Evolutionary conservation across 1,140 invertebrate species (phyloP).

Genomic region (Muscidifurax raptorellus): DNA sequence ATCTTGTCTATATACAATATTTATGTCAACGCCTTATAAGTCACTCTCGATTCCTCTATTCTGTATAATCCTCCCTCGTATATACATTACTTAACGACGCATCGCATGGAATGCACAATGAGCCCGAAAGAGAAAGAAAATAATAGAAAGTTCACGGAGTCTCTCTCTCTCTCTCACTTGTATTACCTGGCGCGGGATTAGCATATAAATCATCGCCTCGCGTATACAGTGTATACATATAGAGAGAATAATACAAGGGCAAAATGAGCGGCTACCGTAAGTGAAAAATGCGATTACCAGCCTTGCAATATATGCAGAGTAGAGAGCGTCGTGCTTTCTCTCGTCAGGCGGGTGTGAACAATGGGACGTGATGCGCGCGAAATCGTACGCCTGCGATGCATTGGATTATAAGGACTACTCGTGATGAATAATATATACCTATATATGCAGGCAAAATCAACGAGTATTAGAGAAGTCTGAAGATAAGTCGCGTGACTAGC

Average conservation of each 20-base stretch:
- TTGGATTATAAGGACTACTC: background rate
- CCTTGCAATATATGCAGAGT: background rate
- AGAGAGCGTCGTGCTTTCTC: background rate
- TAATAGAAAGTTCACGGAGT: conserved; percentile 17
- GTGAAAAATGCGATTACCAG: background rate
- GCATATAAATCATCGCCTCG: conserved; percentile 35
- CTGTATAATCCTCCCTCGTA: background rate
- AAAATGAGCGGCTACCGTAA: background rate
- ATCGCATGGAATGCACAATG: conserved; percentile 25
- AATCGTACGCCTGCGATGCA: background rate
- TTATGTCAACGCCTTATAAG: background rate
- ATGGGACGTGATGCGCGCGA: background rate
- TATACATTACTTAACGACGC: conserved; percentile 26
- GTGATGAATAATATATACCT: background rate
- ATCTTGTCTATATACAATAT: background rate
- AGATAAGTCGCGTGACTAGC: background rate
- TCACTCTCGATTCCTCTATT: background rate
- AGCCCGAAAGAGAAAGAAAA: background rate
- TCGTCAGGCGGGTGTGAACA: background rate
- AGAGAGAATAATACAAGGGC: background rate
- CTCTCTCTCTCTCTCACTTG: background rate
- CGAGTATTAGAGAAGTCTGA: background rate
- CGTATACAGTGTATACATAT: background rate
- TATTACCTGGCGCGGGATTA: background rate
- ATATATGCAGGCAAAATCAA: background rate